Evolutionary conservation across 1,140 invertebrate species (phyloP).

Genomic region (Pseudomyrmex gracilis): DNA sequence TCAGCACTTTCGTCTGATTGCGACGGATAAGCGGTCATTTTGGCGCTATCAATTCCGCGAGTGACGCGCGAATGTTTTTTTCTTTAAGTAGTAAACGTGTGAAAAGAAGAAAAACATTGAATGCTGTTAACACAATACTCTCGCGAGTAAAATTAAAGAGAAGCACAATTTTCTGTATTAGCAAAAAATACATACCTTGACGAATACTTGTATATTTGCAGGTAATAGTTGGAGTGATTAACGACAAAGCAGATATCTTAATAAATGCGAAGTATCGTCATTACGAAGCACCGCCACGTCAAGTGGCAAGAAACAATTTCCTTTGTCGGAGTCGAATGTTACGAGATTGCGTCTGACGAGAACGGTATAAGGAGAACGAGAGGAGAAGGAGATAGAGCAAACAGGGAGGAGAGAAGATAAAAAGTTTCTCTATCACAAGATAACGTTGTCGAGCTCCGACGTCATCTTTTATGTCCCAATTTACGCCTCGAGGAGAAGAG

Average conservation of each 20-base stretch:
- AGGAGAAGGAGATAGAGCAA: conserved; percentile 45
- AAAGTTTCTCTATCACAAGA: conserved; percentile 75
- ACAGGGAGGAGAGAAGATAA: conserved; percentile 54
- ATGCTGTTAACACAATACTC: neutral
- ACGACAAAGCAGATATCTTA: conserved; percentile 43
- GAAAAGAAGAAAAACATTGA: too few species aligned
- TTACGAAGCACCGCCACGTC: conserved; percentile 8
- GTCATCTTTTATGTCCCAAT: conserved; percentile 80
- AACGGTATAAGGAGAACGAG: conserved; percentile 46
- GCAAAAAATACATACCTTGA: neutral
- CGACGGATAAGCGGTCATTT: conserved; percentile 32
- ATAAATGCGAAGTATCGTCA: conserved; percentile 44
- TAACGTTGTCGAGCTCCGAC: conserved; percentile 76
- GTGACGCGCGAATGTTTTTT: neutral
- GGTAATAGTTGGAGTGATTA: conserved; percentile 24
- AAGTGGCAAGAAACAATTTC: conserved; percentile 67
- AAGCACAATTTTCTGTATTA: neutral
- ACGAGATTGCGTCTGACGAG: conserved; percentile 46
- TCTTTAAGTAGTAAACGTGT: neutral
- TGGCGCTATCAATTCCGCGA: conserved; percentile 21
- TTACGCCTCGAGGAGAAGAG: conserved; percentile 69
- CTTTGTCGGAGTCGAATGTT: conserved; percentile 36
- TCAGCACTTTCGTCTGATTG: conserved; percentile 37
- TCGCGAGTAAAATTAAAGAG: too few species aligned
- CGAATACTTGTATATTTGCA: neutral